Conservation (phyloP, 2,888 invertebrate species). For the Phengaris alcon region DNA sequence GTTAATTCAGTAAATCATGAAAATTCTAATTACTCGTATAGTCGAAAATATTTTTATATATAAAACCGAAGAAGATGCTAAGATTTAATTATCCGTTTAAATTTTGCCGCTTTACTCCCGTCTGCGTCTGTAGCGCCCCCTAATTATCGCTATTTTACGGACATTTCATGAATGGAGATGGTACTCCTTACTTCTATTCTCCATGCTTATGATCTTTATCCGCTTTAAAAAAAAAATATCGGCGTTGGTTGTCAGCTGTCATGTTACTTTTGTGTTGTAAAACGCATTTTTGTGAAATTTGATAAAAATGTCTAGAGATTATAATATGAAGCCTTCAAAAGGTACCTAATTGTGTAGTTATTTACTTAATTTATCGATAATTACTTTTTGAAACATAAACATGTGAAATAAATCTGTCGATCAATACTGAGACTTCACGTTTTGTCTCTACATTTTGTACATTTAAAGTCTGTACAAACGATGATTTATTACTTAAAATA, state of each 20-base stretch:
- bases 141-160: too few relatives aligned
- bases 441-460: background rate
- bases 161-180: too few relatives aligned
- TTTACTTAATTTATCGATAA: background rate
- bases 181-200: too few relatives aligned
- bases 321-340: constrained; percentile 13
- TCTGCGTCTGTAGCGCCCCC: too few relatives aligned
- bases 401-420: background rate
- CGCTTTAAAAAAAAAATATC: background rate
- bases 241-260: constrained; percentile 27
- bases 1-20: too few relatives aligned
- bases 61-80: too few relatives aligned
- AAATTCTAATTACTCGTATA: too few relatives aligned
- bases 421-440: constrained; percentile 9
- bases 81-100: too few relatives aligned
- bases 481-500: background rate
- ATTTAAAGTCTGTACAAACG: background rate
- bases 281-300: constrained; percentile 16
- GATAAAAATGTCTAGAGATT: constrained; percentile 26
- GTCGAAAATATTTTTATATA: too few relatives aligned
- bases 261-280: constrained; percentile 23
- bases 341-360: constrained; percentile 25
- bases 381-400: background rate
- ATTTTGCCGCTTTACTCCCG: too few relatives aligned
- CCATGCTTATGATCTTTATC: background rate